Percentiles rank a stretch among this genome's conserved stretches.
Evolutionary conservation across 2,888 invertebrate genomes (phyloP).

Genomic region (Enchytraeus crypticus): DNA sequence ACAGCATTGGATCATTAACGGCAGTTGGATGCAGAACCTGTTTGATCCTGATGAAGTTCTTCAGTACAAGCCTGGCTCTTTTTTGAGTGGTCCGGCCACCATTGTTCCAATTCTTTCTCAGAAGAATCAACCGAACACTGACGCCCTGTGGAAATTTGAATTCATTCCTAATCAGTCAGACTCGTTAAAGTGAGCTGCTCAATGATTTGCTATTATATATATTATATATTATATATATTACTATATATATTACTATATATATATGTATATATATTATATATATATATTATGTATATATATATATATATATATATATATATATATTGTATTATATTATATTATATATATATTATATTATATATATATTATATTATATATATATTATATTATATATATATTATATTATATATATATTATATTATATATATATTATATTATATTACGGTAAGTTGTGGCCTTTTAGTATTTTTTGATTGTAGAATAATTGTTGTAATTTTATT

Average conservation of each 20-base stretch:
- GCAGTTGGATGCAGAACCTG: not conserved
- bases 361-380: too few species aligned
- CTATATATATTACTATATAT: too few species aligned
- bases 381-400: not conserved
- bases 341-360: not conserved
- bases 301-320: too few species aligned
- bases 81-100: not conserved
- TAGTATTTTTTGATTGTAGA: not conserved
- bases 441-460: not conserved
- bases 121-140: not conserved
- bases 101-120: not conserved
- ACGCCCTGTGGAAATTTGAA: not conserved
- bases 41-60: not conserved
- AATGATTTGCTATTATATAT: not conserved
- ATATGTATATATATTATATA: too few species aligned
- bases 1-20: not conserved
- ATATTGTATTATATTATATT: too few species aligned
- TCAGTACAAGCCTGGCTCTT: not conserved
- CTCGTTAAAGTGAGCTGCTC: not conserved
- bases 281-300: too few species aligned
- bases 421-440: not conserved
- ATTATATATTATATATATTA: not conserved
- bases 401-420: not conserved
- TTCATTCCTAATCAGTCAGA: conserved; percentile 2
- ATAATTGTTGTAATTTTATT: not conserved